These are phyloP conservation scores for Anolis sagrei DNA, from an alignment of 2,113 vertebrate species.

Conservation along the genomic window DNA sequence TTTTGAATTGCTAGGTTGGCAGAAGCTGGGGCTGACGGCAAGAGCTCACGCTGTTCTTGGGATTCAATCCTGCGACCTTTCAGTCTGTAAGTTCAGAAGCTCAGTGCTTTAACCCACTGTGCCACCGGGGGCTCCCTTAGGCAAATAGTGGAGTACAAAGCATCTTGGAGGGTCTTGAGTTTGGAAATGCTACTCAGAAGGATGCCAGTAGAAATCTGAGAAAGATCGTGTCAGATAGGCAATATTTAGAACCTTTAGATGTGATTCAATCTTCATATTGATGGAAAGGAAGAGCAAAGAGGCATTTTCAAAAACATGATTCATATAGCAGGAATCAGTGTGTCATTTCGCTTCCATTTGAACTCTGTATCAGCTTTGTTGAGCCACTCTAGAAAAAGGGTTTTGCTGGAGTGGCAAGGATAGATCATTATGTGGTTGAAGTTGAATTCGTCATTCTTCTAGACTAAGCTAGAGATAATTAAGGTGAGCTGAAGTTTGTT, in stretches of 20 bases:
- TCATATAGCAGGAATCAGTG: background rate
- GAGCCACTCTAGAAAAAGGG: background rate
- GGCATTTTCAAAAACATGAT: background rate
- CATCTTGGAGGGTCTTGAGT: background rate
- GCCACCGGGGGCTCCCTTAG: too few species aligned
- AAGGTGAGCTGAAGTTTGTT: slow-evolving; percentile 1
- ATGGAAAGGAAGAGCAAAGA: background rate
- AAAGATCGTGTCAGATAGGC: background rate
- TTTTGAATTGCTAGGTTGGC: too few species aligned
- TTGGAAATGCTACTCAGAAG: background rate
- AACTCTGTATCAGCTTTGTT: too few species aligned
- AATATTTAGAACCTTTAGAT: background rate
- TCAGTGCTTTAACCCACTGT: too few species aligned
- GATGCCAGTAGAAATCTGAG: background rate
- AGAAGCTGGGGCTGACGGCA: too few species aligned
- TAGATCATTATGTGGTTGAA: background rate
- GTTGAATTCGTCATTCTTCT: background rate
- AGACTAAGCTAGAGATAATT: slow-evolving; percentile 1
- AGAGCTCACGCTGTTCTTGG: too few species aligned
- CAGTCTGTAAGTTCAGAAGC: too few species aligned
- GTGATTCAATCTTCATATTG: background rate
- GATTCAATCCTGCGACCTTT: too few species aligned
- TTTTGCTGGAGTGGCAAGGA: slow-evolving; percentile 6
- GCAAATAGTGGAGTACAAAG: background rate
- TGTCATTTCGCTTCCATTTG: background rate